Conservation (phyloP, 2,888 invertebrate species). For the Chrysotoxum bicinctum region DNA sequence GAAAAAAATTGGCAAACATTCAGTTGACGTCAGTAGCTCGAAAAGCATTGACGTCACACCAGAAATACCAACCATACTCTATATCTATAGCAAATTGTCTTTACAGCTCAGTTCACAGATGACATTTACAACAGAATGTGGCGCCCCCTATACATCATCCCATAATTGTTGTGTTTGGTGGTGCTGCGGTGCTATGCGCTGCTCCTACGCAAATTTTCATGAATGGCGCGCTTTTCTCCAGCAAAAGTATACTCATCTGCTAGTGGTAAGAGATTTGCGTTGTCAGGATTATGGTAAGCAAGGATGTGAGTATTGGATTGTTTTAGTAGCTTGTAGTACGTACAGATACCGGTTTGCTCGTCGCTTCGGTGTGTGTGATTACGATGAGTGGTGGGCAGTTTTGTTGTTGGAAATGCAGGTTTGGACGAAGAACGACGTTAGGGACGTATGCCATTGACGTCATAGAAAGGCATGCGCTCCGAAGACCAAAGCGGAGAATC, state of each 20-base stretch:
- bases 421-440: slow-evolving; percentile 73
- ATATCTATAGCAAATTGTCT: slow-evolving; percentile 3
- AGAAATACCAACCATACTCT: not conserved
- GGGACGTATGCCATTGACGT: slow-evolving; percentile 65
- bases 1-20: slow-evolving; percentile 61
- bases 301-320: slow-evolving; percentile 39
- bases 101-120: slow-evolving; percentile 53
- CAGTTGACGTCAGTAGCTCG: slow-evolving; percentile 68
- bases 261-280: slow-evolving; percentile 30
- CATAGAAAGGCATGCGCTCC: slow-evolving; percentile 68
- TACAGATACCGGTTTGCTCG: slow-evolving; percentile 55
- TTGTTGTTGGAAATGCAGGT: slow-evolving; percentile 71
- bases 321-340: slow-evolving; percentile 54
- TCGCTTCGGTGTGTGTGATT: slow-evolving; percentile 46
- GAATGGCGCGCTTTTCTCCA: slow-evolving; percentile 72
- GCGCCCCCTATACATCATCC: slow-evolving; percentile 4
- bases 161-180: not conserved
- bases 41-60: slow-evolving; percentile 65
- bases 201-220: slow-evolving; percentile 73
- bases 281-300: slow-evolving; percentile 25
- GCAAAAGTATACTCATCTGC: not conserved
- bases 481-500: slow-evolving; percentile 33
- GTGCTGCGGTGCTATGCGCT: slow-evolving; percentile 50
- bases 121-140: slow-evolving; percentile 66
- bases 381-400: slow-evolving; percentile 20